Percentiles rank a stretch among this genome's conserved stretches.
phyloP scores from a whole-genome alignment of 2,113 vertebrate genomes.

The Neolamprologus sp. region DNA sequence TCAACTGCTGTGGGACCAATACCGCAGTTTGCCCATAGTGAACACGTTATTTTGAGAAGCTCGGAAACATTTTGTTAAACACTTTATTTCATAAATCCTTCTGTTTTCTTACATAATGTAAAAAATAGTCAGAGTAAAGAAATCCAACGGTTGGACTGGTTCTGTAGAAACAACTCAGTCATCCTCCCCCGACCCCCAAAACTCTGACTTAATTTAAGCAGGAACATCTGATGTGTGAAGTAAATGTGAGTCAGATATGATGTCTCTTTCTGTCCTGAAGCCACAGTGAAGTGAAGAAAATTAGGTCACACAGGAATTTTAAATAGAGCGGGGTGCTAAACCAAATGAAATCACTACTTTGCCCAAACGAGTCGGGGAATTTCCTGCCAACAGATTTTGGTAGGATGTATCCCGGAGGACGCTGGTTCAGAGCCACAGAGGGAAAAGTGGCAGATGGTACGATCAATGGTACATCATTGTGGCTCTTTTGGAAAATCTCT shows the following conservation, averaged over 20 bases:
- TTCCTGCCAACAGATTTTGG: background rate
- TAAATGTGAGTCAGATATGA: background rate
- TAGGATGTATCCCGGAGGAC: background rate
- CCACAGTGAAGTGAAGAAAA: background rate
- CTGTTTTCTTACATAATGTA: background rate
- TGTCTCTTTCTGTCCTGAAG: background rate
- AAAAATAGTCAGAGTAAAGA: background rate
- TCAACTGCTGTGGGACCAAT: background rate
- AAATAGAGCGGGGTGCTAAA: background rate
- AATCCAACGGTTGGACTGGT: background rate
- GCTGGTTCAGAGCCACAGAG: background rate
- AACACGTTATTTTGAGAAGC: rapidly evolving
- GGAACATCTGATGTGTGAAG: background rate
- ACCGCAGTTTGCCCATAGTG: background rate
- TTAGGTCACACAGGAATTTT: background rate
- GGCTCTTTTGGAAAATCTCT: background rate
- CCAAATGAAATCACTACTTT: background rate
- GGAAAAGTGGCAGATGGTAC: background rate
- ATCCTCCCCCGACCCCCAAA: background rate
- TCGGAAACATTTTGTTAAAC: background rate
- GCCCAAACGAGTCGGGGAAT: background rate
- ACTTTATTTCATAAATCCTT: background rate
- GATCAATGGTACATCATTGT: background rate
- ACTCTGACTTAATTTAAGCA: background rate
- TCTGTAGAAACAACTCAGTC: background rate